Evolutionary conservation across 2,797 vertebrate species (phyloP), one percentile per base, ranked within the genome.

Genomic region (Channa striata): DNA sequence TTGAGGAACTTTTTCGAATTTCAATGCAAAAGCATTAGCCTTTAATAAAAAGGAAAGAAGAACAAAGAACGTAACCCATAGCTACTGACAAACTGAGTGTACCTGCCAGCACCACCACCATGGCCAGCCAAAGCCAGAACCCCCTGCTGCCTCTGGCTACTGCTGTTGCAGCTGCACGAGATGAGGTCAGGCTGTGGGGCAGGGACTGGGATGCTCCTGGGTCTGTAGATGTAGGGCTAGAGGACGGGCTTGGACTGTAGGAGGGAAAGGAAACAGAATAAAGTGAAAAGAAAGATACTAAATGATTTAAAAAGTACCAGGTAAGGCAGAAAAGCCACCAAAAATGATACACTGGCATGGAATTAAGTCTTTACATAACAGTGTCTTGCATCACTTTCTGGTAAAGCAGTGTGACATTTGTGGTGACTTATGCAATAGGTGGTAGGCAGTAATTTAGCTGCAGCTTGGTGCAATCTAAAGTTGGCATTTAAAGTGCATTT

Each of bases 41-140:
- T 30, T 30, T 30, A 30, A 4, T 30, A 30, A 4, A 30, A 30
- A 4, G 6, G 6, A 30, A 4, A 30, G 6, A 30, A 30, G 25
- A 30, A 30, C 6, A 6, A 30, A 30, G 6, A 30, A 30, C n/a
- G 25, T 30, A 30, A 30, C 25, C 25, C 25, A 30, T 30, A 30
- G 6, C 25, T 30, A 40, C 16, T 44, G 16, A 37, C 8, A 54
- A 48, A 59, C 19, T 1, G 1, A 46, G 12, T 5, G 11, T 81
- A 93, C 92, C 92, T 54, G 96, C 96, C 14, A 98, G 89, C 23
- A 98, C 81, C 4, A 97, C 85, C 49, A 95, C 76, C 25, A 96
- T 72, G 0, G 92, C 89, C 13, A 96, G 60, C 2, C 95, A 95
- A 34, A 96, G 74, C 94, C 95, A 96, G 50, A 96, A 56, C 0